Percentiles rank a stretch among this genome's conserved stretches.
These are phyloP conservation scores for Scolopax rusticola DNA, from an alignment of 2,797 vertebrate genomes.

Conservation along the genomic window DNA sequence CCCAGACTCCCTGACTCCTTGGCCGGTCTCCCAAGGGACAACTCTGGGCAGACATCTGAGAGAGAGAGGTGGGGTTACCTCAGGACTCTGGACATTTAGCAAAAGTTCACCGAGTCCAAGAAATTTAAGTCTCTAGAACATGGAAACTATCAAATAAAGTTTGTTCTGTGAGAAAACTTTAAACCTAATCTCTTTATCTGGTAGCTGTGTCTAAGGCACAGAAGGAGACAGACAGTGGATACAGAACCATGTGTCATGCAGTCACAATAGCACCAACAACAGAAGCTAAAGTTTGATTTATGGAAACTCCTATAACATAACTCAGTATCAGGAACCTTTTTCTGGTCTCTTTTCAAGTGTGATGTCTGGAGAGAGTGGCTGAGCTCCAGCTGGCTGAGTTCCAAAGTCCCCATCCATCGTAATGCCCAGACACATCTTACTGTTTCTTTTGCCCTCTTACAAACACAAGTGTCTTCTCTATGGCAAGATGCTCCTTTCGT, in stretches of 20 bases:
- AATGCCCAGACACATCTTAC: background rate
- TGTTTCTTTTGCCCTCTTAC: background rate
- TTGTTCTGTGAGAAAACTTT: background rate
- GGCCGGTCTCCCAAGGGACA: background rate
- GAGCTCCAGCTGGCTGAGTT: background rate
- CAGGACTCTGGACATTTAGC: background rate
- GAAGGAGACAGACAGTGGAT: background rate
- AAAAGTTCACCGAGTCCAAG: background rate
- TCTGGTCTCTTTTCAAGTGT: background rate
- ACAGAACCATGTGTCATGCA: background rate
- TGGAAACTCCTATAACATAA: accelerated
- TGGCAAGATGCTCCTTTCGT: background rate
- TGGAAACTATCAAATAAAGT: background rate
- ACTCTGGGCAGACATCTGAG: background rate
- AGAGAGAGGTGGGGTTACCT: background rate
- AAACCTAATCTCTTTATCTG: background rate
- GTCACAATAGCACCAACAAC: background rate
- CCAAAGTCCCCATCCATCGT: background rate
- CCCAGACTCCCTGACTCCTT: background rate
- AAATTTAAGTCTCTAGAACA: background rate
- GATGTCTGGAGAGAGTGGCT: background rate
- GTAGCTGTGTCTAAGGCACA: background rate
- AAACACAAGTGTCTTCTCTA: background rate
- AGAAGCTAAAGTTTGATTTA: background rate
- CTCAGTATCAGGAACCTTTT: background rate